These are phyloP conservation scores for Taenaris catops DNA, from an alignment of 2,888 invertebrate species.

Conservation along the genomic window DNA sequence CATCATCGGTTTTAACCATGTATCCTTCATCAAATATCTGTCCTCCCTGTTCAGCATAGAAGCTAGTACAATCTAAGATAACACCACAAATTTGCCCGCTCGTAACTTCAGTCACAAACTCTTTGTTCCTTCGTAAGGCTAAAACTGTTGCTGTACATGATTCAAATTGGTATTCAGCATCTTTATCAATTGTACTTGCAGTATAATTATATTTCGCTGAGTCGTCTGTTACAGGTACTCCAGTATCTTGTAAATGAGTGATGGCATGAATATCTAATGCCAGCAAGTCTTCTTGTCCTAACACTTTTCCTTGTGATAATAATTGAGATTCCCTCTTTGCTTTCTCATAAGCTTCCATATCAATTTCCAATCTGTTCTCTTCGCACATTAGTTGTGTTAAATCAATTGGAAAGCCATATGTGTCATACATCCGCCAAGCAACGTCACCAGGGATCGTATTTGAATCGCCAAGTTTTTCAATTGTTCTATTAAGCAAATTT, in stretches of 20 bases:
- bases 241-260: constrained; percentile 89
- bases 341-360: constrained; percentile 95
- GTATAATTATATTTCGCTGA: constrained; percentile 94
- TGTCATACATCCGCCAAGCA: constrained; percentile 99
- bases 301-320: constrained; percentile 92
- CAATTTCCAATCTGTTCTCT: constrained; percentile 93
- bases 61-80: constrained; percentile 93
- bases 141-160: constrained; percentile 87
- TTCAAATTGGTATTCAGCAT: constrained; percentile 88
- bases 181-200: constrained; percentile 80
- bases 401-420: constrained; percentile 99
- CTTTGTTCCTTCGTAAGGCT: constrained; percentile 88
- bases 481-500: constrained; percentile 93
- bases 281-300: constrained; percentile 89
- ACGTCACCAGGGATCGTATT: constrained; percentile 95
- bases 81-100: constrained; percentile 95
- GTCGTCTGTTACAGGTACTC: constrained; percentile 92
- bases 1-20: constrained; percentile 89
- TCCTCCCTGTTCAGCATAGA: constrained; percentile 99
- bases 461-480: constrained; percentile 86
- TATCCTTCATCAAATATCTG: constrained; percentile 98
- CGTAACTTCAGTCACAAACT: constrained; percentile 90
- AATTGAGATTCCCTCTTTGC: constrained; percentile 94
- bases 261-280: constrained; percentile 97
- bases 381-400: constrained; percentile 98